These are phyloP conservation scores for Papilio xuthus DNA, from an alignment of 1,140 invertebrate species.

Conservation along the genomic window DNA sequence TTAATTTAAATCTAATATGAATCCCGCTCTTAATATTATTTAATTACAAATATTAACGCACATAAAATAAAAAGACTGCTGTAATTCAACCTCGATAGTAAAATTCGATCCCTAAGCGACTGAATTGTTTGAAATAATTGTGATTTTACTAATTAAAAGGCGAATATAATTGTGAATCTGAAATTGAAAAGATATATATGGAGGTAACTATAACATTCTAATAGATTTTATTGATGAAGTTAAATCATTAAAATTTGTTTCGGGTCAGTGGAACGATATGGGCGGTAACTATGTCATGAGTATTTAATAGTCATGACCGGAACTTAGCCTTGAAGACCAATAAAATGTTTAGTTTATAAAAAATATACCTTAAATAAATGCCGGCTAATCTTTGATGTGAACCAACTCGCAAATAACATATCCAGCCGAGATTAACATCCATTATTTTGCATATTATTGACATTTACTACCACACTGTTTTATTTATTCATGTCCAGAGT, in stretches of 20 bases:
- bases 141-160: too few species aligned
- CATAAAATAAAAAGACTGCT: too few species aligned
- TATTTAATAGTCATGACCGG: constrained; percentile 39
- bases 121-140: too few species aligned
- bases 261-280: not conserved
- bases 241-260: not conserved
- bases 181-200: too few species aligned
- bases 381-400: constrained; percentile 74
- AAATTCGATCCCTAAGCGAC: too few species aligned
- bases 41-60: too few species aligned
- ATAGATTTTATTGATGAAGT: not conserved
- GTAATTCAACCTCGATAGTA: too few species aligned
- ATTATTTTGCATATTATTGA: constrained; percentile 81
- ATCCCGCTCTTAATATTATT: too few species aligned
- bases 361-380: constrained; percentile 57
- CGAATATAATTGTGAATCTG: too few species aligned
- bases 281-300: not conserved
- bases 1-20: too few species aligned
- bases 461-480: constrained; percentile 77
- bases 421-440: constrained; percentile 73
- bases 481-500: constrained; percentile 76
- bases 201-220: too few species aligned
- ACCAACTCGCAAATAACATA: constrained; percentile 74
- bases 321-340: constrained; percentile 48
- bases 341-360: constrained; percentile 43